Base-by-base conservation (phyloP, 2,113 vertebrate genomes). In the Leptobrachium leishanense region DNA sequence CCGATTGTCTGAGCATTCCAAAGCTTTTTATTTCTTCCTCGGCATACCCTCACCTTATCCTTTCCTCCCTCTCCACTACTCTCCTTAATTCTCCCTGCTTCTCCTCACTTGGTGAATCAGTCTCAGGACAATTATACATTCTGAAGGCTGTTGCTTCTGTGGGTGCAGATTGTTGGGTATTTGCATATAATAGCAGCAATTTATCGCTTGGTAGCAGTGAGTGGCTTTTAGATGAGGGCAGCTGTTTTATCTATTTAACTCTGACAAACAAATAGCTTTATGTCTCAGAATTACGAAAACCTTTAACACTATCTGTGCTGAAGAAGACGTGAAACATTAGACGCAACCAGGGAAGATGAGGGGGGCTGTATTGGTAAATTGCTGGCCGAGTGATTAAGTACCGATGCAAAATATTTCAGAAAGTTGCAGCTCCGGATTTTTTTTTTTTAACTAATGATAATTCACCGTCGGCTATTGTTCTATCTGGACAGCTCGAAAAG, bases 131-230 rank as follows among this genome's bases (percentile, higher is more conserved):
- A 81, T 81, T 81, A 81, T 81, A 53, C 71, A 74, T 74, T 81
- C 78, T 68, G 71, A 74, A 62, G 64, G 71, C 78, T 81, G 78
- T 68, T 81, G 65, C 54, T 81, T 81, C 72, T 81, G 72, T 81
- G 78, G 78, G 78, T 81, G 78, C 78, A 81, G 78, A 81, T 81
- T 81, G 78, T 74, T 55, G 78, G 54, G 78, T 81, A 81, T 81
- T 81, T 81, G 78, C 78, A 81, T 81, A 81, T 81, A 81, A 81
- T 81, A 81, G 78, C 78, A 81, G 78, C 78, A 81, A 81, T 81
- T 81, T 81, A 81, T 81, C 78, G 78, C 78, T 81, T 81, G 78
- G 71, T 66, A 74, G 78, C 71, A 81, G 78, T 68, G 78, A 81
- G 78, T 74, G 78, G 78, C 78, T 81, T 81, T 81, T 74, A 81